Conservation (phyloP, 1,140 invertebrate genomes). For the Brachionus plicatilis region DNA sequence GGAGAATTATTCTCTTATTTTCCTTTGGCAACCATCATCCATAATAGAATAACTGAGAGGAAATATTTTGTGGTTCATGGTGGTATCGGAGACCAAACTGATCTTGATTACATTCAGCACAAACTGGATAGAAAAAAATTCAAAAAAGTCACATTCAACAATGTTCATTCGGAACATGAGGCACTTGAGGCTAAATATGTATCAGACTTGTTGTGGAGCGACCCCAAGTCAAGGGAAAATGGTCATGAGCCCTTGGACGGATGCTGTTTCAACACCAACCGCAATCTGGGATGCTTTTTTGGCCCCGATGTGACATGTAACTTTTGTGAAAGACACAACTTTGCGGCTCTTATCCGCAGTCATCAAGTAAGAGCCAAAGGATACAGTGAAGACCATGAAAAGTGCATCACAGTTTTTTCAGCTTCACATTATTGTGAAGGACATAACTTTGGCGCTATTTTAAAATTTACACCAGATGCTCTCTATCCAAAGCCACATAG, state of each 20-base stretch:
- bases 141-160: not conserved
- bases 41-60: not conserved
- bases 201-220: conserved; percentile 21
- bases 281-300: not conserved
- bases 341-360: not conserved
- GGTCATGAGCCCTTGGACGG: not conserved
- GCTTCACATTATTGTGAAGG: conserved; percentile 24
- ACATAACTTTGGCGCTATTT: conserved; percentile 14
- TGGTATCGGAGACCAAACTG: not conserved
- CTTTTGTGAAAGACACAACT: not conserved
- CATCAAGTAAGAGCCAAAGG: conserved; percentile 18
- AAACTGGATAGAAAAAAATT: conserved; percentile 11
- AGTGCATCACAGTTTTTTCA: conserved; percentile 26
- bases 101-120: not conserved
- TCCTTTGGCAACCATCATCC: not conserved
- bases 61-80: conserved; percentile 36
- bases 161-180: not conserved
- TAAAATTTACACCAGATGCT: not conserved
- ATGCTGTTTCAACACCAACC: conserved; percentile 6
- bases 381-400: conserved; percentile 9
- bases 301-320: not conserved
- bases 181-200: not conserved
- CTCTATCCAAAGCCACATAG: not conserved
- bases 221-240: not conserved
- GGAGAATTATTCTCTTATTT: not conserved